These are phyloP conservation scores for Anodontia alba DNA, from an alignment of 2,888 invertebrate species.

Conservation along the genomic window DNA sequence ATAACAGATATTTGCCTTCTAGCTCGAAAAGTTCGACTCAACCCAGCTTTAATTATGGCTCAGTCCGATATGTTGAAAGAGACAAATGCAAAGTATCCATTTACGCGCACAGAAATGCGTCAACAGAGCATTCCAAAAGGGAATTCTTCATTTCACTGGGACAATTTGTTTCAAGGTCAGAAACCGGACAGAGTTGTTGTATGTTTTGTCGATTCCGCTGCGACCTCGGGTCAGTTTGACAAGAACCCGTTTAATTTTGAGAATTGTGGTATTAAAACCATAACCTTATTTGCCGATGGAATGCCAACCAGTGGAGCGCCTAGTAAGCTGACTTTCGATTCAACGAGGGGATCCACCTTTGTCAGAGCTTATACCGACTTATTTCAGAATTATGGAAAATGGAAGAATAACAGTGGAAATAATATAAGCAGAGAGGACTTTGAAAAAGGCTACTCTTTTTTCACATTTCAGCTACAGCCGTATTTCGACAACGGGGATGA, in stretches of 20 bases:
- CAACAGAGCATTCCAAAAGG: constrained; percentile 19
- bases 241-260: background rate
- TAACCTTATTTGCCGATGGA: background rate
- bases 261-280: background rate
- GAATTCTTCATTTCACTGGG: constrained; percentile 1
- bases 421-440: background rate
- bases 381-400: background rate
- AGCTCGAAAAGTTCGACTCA: no score
- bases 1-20: no score
- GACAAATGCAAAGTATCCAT: no score
- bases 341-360: background rate
- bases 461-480: constrained; percentile 26
- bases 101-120: no score
- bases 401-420: constrained; percentile 16
- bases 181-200: constrained; percentile 39
- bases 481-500: constrained; percentile 19
- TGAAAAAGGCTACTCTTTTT: constrained; percentile 4
- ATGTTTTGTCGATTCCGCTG: background rate
- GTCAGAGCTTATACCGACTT: constrained; percentile 16
- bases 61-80: no score
- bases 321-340: no score
- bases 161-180: constrained; percentile 16
- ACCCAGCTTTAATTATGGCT: no score
- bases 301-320: background rate
- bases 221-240: background rate